Base-by-base conservation (phyloP, 35 echinoderm and acorn worm species). In the Amphiura filiformis region DNA sequence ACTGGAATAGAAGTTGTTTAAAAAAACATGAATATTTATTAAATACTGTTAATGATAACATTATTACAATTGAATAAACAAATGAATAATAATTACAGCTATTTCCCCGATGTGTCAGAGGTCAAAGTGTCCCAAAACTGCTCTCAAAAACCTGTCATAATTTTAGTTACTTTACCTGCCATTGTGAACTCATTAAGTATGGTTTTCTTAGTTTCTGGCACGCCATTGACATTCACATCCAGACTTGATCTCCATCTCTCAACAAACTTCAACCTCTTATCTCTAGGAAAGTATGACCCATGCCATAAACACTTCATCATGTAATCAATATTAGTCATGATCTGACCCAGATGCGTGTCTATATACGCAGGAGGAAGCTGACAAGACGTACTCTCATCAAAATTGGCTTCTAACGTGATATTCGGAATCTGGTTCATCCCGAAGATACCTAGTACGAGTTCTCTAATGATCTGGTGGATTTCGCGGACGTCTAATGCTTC, bases 241-340 rank as follows among this genome's bases (percentile, higher is more conserved):
- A 99, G 80, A 75, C 90, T 99, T 1, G 96, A 99, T 31, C 96
- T 86, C 96, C 96, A 99, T 44, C 93, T 87, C 56, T 99, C 96
- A 0, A 90, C 65, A 86, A 99, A 99, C 86, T 99, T 94, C 15
- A 86, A 37, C 31, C 96, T 57, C 34, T 99, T 99, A 52, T 99
- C 96, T 70, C 91, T 92, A 0, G 96, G 96, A 75, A 94, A 94
- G 77, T 94, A 94, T 1, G 87, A 82, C 18, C 96, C 96, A 85
- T 99, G 96, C 96, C 96, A 94, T 26, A 99, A 57, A 9, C 88
- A 86, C 81, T 94, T 99, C 87, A 99, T 94, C 93, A 99, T 99
- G 47, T 99, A 94, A 84, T 99, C 96, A 20, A 98, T 84, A 49
- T 94, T 87, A 32, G 90, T 99, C 17, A 94, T 61, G 31, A 94